Base-by-base conservation (phyloP, 92 coral and sea anemone species). In the Pocillopora meandrina region DNA sequence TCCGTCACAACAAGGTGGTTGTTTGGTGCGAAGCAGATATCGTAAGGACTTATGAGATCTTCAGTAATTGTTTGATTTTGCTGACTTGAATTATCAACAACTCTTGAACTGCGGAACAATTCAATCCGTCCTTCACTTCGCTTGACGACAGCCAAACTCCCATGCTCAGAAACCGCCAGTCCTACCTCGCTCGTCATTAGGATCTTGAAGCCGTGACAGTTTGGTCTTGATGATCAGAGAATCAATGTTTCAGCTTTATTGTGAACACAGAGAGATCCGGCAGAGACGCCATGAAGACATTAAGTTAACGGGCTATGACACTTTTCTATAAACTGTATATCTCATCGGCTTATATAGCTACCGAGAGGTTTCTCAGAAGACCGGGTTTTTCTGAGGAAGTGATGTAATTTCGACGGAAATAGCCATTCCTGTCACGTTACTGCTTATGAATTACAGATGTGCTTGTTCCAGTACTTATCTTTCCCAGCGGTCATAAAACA, bases 141-240 rank as follows among this genome's bases (percentile, higher is more conserved):
- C 20, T 72, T 82, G 55, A 17, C 79, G 12, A 82, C 63, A 42
- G 86, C 86, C 49, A 82, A 19, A 2, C 78, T 11, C 16, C 78
- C 79, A 36, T 61, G 71, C 4, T 72, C 86, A 35, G 86, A 82
- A 34, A 82, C 16, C 11, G 86, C 72, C 78, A 82, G 63, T 8
- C 61, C 86, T 20, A 65, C 16, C 21, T 61, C 78, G 60, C 79
- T 63, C 36, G 55, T 49, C 16, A 18, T 13, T 35, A n/a, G 19
- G 35, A 33, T 68, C 52, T 31, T 68, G 47, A 58, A 19, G 14
- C 84, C 60, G 17, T 59, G 34, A 16, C 56, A 35, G 72, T 31
- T 18, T 19, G 63, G 63, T 61, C 16, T 61, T 16, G 16, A 16
- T 61, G 4, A 61, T 61, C 4, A 16, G 26, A 23, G 26, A 23